Evolutionary conservation across 1,140 invertebrate species (phyloP).

Genomic region (Galleria mellonella): DNA sequence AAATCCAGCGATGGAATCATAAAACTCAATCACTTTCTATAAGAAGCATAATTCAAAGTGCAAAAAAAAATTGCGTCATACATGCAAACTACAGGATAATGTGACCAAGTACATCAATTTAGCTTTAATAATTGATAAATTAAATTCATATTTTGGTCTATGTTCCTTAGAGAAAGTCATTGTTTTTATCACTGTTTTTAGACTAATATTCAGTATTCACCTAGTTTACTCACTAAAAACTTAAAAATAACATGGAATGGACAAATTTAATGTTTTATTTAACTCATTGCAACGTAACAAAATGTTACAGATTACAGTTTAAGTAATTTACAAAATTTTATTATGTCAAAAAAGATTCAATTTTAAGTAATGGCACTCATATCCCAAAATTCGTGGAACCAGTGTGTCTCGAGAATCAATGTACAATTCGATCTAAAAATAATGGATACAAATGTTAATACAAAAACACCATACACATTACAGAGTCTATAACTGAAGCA

Average conservation of each 20-base stretch:
- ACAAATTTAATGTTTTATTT: conserved; percentile 10
- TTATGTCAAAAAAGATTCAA: not conserved
- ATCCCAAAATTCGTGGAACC: conserved; percentile 36
- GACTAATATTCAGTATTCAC: no score
- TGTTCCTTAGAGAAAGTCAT: no score
- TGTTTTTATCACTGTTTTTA: no score
- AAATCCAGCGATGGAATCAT: no score
- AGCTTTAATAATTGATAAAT: no score
- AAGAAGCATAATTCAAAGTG: no score
- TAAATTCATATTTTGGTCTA: no score
- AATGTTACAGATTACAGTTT: not conserved
- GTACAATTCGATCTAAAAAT: conserved; percentile 40
- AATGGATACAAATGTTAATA: conserved; percentile 47
- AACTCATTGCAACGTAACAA: not conserved
- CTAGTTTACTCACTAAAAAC: conserved; percentile 4
- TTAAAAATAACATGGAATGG: conserved; percentile 20
- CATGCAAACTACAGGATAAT: no score
- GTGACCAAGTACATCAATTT: no score
- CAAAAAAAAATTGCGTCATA: no score
- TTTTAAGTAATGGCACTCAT: not conserved
- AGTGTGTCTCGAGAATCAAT: conserved; percentile 34
- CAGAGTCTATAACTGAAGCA: conserved; percentile 58
- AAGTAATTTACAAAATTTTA: not conserved
- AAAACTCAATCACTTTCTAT: no score
- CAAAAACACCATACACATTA: conserved; percentile 48